Base-by-base conservation (phyloP, 2,113 vertebrate genomes). In the Suricata suricatta region DNA sequence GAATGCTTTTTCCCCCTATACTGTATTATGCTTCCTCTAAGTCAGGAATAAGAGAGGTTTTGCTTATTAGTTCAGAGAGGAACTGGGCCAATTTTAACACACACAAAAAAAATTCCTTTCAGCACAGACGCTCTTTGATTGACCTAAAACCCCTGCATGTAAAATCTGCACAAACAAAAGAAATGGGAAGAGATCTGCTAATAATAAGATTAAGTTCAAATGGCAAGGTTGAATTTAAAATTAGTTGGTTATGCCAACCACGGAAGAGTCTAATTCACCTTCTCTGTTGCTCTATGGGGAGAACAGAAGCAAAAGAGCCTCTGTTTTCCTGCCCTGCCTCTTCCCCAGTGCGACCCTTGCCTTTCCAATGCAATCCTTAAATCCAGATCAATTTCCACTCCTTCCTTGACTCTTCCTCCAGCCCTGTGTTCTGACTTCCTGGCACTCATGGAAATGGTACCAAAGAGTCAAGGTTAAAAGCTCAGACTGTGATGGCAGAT, bases 141-240 rank as follows among this genome's bases (percentile, higher is more conserved):
- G 97, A 91, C 71, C 98, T 97, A 97, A 95, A 95, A 97, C 19
- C 64, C 54, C 50, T 93, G 92, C 41, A 2, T 95, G 79, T 63
- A 93, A 97, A 96, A 91, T 96, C 97, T 95, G 57, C 66, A 90
- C 84, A 96, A 87, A 97, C 80, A 97, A 96, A 97, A 96, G 97
- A 93, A 96, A 97, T 72, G 35, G 38, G 21, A 57, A 71, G 68
- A 93, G 77, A 82, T 91, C 25, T 93, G 63, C 87, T 98, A 72
- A 72, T 86, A 95, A 92, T 97, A 96, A 98, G 95, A 96, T 87
- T 95, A 92, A 76, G 68, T 83, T 95, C 93, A 95, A 88, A 83
- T 31, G 82, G 81, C 81, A 96, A 97, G 81, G 74, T 77, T 94
- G 93, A 76, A 74, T 93, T 94, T 93, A 86, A 97, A 93, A 93